Percentiles rank a stretch among this genome's conserved stretches.
phyloP scores from a whole-genome alignment of 2,113 vertebrate genomes.

The Strix uralensis region DNA sequence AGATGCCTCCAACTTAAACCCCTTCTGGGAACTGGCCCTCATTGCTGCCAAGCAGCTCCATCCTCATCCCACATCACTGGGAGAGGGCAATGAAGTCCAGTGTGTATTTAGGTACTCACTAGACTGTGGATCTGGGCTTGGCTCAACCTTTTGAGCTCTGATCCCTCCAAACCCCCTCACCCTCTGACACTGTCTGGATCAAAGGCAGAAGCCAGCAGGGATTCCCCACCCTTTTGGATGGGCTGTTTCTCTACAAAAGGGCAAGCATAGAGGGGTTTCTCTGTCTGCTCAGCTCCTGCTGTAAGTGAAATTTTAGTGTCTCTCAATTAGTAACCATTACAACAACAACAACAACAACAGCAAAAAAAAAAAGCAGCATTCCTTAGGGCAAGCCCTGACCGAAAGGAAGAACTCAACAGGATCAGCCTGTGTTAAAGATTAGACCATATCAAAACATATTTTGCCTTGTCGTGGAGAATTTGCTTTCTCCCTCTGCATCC shows the following conservation, averaged over 20 bases:
- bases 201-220: not conserved
- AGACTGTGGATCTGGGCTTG: not conserved
- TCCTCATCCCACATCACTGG: rapidly evolving
- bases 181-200: not conserved
- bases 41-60: rapidly evolving
- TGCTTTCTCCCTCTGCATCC: not conserved
- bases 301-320: not conserved
- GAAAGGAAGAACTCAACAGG: not conserved
- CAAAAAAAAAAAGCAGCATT: rapidly evolving
- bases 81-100: not conserved
- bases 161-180: not conserved
- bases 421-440: not conserved
- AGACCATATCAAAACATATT: not conserved
- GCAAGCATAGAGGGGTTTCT: rapidly evolving
- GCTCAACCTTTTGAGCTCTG: not conserved
- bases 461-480: not conserved
- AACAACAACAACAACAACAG: not conserved
- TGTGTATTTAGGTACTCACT: rapidly evolving
- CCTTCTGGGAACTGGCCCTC: rapidly evolving
- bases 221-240: not conserved
- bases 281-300: not conserved
- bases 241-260: not conserved
- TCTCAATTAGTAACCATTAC: not conserved
- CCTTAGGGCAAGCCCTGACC: not conserved
- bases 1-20: not conserved